phyloP scores from a whole-genome alignment of 2,113 vertebrate genomes.

The Pygoscelis antarcticus region DNA sequence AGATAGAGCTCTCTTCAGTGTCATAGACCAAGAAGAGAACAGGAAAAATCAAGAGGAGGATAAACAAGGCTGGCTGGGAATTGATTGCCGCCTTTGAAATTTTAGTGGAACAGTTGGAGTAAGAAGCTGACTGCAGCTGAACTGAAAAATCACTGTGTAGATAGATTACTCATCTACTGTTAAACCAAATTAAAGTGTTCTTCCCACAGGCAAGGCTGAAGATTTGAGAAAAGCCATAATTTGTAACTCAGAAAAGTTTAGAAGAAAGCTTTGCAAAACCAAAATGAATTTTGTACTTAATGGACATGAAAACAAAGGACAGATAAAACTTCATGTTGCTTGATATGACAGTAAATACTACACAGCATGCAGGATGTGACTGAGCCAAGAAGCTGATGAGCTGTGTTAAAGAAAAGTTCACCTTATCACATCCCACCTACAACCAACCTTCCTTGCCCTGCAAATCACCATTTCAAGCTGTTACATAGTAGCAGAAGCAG shows the following conservation, averaged over 20 bases:
- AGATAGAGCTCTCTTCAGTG: not conserved
- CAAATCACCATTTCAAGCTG: not conserved
- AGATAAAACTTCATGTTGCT: conserved; percentile 4
- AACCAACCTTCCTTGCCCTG: not conserved
- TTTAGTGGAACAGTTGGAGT: conserved; percentile 49
- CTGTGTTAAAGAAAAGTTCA: not conserved
- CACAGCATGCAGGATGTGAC: rapidly evolving
- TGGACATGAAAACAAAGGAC: conserved; percentile 35
- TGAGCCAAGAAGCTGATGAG: not conserved
- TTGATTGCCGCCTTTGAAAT: conserved; percentile 37
- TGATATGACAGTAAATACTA: not conserved
- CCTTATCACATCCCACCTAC: not conserved
- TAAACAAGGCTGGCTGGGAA: conserved; percentile 24
- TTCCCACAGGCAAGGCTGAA: conserved; percentile 48
- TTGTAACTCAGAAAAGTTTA: conserved; percentile 13
- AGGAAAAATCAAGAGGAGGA: conserved; percentile 12
- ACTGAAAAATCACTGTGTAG: conserved; percentile 46
- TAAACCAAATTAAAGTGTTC: conserved; percentile 58
- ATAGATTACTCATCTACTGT: conserved; percentile 56
- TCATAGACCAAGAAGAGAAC: not conserved
- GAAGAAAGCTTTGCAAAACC: not conserved
- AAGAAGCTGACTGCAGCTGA: conserved; percentile 41
- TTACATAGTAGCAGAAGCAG: not conserved
- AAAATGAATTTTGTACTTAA: conserved; percentile 34
- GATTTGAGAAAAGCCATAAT: conserved; percentile 5